Evolutionary conservation across 1,140 invertebrate genomes (phyloP), one percentile per base, ranked within the genome.

Genomic region (Rhyzopertha dominica): DNA sequence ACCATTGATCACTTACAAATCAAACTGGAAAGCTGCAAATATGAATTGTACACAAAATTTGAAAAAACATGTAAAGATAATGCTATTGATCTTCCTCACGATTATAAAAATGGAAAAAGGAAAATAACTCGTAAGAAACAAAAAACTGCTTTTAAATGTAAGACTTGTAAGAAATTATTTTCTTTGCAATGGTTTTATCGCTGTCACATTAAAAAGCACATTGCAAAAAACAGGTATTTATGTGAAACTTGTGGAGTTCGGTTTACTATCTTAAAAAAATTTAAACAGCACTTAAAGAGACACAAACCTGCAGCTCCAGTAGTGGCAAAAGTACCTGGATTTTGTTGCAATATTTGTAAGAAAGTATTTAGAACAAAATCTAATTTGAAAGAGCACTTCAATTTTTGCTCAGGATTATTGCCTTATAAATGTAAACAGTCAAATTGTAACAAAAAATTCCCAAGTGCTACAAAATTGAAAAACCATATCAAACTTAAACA

Each of bases 1-100:
- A 59, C 50, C 2, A 60, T 63, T 13, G 62, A 65, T 53, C 53
- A 63, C 43, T 54, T 65, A 18, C 53, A 63, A 44, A 37, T 58
- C 8, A 62, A 65, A 35, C 17, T 65, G 4, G 41, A 56, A 10
- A 49, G 38, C 41, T 49, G 49, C 30, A 56, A 54, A 29, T 26
- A 31, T 23, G 56, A 62, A 32, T 43, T 65, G 17, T 20, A 47
- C 8, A 38, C 35, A n/a, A 64, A 59, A 37, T 58, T 46, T 36
- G 37, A 57, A 22, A 49, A 49, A 43, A 52, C 38, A 1, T 54
- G 49, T 29, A 19, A 29, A 17, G 49, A 50, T 16, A 56, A 53
- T 37, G 50, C 46, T 38, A 24, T n/a, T n/a, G n/a, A n/a, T n/a
- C n/a, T n/a, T n/a, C n/a, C n/a, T n/a, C n/a, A n/a, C n/a, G n/a